These are phyloP conservation scores for Podarcis raffonei DNA, from an alignment of 2,113 vertebrate species.

Conservation along the genomic window DNA sequence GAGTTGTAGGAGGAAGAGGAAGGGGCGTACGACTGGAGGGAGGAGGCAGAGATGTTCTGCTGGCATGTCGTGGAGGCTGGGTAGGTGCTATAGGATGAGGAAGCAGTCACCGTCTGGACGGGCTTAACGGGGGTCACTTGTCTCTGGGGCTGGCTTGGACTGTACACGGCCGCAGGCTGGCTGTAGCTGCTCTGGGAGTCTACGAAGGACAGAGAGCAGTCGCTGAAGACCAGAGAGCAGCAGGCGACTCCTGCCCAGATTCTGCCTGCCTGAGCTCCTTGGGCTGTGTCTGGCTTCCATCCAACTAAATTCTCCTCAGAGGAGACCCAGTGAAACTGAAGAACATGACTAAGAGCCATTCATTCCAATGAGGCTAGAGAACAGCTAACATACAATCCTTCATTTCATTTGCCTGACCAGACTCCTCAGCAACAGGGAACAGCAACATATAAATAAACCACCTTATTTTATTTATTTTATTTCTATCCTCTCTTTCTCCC, in stretches of 20 bases:
- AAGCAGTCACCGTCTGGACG: constrained; percentile 63
- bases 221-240: not conserved
- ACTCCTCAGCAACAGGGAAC: no score
- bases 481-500: no score
- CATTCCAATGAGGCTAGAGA: no score
- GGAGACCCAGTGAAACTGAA: no score
- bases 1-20: constrained; percentile 74
- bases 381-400: no score
- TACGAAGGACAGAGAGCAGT: not conserved
- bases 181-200: constrained; percentile 74
- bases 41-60: constrained; percentile 61
- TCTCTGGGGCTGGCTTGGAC: constrained; percentile 72
- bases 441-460: no score
- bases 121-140: constrained; percentile 72
- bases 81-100: constrained; percentile 75
- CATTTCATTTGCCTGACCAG: no score
- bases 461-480: no score
- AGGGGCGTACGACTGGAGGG: constrained; percentile 71
- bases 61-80: constrained; percentile 70
- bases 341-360: no score
- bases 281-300: not conserved
- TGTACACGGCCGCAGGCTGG: constrained; percentile 67
- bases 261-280: no score
- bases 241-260: no score
- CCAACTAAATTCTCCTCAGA: no score